phyloP scores from a whole-genome alignment of 2,888 invertebrate genomes.

The Drosophila percnosoma region DNA sequence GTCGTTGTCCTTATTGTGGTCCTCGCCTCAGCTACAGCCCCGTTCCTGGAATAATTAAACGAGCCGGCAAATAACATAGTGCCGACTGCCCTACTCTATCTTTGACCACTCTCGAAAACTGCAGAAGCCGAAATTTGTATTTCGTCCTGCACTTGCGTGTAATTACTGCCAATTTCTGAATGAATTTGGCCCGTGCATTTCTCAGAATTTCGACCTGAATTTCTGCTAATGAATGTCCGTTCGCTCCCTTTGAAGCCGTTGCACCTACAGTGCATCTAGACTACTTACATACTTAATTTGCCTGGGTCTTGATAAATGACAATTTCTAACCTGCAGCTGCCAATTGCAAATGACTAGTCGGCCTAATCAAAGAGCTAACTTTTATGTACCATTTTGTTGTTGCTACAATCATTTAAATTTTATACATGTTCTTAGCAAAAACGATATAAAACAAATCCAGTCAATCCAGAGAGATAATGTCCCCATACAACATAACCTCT shows the following conservation, averaged over 20 bases:
- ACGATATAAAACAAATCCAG: not conserved
- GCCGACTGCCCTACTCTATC: constrained; percentile 18
- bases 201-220: constrained; percentile 51
- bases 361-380: constrained; percentile 14
- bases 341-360: constrained; percentile 37
- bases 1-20: constrained; percentile 13
- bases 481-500: not conserved
- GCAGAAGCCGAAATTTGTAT: constrained; percentile 28
- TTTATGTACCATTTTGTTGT: not conserved
- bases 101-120: constrained; percentile 5
- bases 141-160: constrained; percentile 37
- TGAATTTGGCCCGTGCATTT: constrained; percentile 59
- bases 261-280: constrained; percentile 17
- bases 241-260: constrained; percentile 33
- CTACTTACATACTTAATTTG: constrained; percentile 1
- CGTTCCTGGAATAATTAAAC: constrained; percentile 61
- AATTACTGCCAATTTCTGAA: constrained; percentile 74
- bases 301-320: constrained; percentile 35
- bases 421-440: not conserved
- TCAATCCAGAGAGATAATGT: not conserved
- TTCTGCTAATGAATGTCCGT: constrained; percentile 50
- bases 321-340: constrained; percentile 37
- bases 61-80: constrained; percentile 24
- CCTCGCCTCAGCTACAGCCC: constrained; percentile 4
- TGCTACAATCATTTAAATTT: not conserved